Conservation (phyloP, 1,140 invertebrate genomes). For the Drosophila santomea region DNA sequence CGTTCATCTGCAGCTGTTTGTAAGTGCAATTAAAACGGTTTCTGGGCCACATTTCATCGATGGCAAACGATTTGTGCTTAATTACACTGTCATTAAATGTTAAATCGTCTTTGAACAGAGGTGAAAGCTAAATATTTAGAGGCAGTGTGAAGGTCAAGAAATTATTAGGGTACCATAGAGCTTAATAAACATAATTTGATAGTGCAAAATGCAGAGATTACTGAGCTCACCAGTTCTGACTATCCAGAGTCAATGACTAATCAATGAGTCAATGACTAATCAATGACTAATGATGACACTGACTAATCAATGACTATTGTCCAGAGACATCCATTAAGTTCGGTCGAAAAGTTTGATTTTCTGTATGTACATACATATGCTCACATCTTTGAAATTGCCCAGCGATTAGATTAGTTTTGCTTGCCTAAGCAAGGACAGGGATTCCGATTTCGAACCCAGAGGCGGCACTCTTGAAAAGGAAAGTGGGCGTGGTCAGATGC, state of each 20-base stretch:
- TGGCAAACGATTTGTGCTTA: conserved; percentile 45
- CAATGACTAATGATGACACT: too few species aligned
- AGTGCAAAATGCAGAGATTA: too few species aligned
- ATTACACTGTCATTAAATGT: conserved; percentile 69
- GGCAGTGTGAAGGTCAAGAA: too few species aligned
- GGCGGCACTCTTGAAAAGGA: conserved; percentile 73
- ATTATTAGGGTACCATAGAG: too few species aligned
- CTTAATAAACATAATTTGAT: too few species aligned
- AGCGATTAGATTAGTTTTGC: conserved; percentile 73
- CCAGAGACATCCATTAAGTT: neutral
- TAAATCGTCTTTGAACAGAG: neutral
- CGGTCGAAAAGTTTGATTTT: too few species aligned
- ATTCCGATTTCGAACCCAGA: conserved; percentile 2
- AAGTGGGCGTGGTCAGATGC: conserved; percentile 64
- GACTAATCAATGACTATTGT: too few species aligned
- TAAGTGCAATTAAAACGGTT: conserved; percentile 65
- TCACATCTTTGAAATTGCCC: conserved; percentile 1
- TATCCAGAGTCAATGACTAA: neutral
- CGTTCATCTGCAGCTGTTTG: conserved; percentile 15
- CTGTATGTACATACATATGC: neutral
- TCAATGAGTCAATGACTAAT: too few species aligned
- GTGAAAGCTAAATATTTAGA: neutral
- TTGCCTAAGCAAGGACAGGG: conserved; percentile 54
- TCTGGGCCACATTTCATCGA: conserved; percentile 45
- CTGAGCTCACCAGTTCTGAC: too few species aligned